Evolutionary conservation across 2,113 vertebrate species (phyloP).

Genomic region (Callopanchax toddi): DNA sequence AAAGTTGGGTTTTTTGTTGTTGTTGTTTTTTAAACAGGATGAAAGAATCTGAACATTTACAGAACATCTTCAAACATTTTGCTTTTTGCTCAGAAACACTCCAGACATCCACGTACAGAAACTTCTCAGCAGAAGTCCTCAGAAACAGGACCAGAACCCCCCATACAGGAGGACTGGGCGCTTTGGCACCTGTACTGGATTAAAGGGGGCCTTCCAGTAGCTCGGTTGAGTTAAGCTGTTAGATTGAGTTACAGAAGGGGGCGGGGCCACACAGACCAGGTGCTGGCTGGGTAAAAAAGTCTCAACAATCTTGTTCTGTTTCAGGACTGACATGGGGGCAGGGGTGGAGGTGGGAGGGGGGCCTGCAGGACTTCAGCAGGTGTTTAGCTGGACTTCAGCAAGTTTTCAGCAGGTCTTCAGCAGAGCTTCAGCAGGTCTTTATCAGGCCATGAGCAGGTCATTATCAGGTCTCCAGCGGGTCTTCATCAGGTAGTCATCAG

Average conservation of each 20-base stretch:
- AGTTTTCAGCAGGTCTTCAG: not conserved
- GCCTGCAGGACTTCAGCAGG: slow-evolving; percentile 12
- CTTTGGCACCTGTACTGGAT: slow-evolving; percentile 97
- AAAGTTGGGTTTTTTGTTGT: slow-evolving; percentile 51
- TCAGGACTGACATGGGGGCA: slow-evolving; percentile 36
- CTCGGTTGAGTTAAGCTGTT: slow-evolving; percentile 85
- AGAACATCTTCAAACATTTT: not conserved
- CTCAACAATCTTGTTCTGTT: slow-evolving; percentile 79
- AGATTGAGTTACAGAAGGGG: slow-evolving; percentile 91
- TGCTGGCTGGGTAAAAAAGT: slow-evolving; percentile 87
- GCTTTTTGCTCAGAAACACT: not conserved
- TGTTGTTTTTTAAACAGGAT: slow-evolving; percentile 49
- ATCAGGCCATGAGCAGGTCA: no score
- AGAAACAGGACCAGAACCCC: not conserved
- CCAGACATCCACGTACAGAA: not conserved
- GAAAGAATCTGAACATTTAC: slow-evolving; percentile 17
- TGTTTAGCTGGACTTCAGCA: no score
- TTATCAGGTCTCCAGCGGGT: no score
- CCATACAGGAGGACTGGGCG: slow-evolving; percentile 52
- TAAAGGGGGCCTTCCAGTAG: slow-evolving; percentile 87
- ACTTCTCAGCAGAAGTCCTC: not conserved
- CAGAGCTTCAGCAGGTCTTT: no score
- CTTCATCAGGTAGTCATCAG: no score
- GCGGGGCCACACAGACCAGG: slow-evolving; percentile 86
- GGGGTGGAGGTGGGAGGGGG: slow-evolving; percentile 38